These are phyloP conservation scores for Procambarus virginalis DNA, from an alignment of 1,140 invertebrate genomes.

Conservation along the genomic window DNA sequence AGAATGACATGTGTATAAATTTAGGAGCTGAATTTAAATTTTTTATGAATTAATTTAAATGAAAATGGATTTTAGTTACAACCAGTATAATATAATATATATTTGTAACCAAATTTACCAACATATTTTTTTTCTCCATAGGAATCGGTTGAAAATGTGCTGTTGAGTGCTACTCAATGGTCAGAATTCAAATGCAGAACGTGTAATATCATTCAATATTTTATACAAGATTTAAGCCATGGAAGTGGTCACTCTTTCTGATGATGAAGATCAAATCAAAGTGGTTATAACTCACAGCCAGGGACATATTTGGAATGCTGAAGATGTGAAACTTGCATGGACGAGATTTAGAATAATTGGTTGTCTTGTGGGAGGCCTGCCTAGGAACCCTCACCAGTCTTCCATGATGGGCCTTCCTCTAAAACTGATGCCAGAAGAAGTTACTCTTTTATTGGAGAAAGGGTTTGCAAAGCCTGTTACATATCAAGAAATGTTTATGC, in stretches of 20 bases:
- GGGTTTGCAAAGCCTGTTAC: conserved; percentile 29
- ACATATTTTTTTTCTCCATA: background rate
- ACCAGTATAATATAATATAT: too few species aligned
- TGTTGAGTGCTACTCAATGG: background rate
- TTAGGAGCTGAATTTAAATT: too few species aligned
- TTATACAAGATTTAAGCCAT: background rate
- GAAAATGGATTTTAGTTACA: too few species aligned
- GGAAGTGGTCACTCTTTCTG: background rate
- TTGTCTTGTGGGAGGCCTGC: conserved; percentile 67
- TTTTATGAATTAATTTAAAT: too few species aligned
- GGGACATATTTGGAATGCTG: conserved; percentile 31
- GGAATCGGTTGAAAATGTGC: background rate
- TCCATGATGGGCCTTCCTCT: conserved; percentile 28
- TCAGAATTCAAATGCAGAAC: background rate
- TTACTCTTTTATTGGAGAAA: conserved; percentile 37
- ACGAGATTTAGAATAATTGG: conserved; percentile 73
- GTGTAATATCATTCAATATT: background rate
- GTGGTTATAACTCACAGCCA: background rate
- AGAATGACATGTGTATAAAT: too few species aligned
- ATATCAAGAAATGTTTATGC: conserved; percentile 15
- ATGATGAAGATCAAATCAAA: background rate
- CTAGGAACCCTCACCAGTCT: conserved; percentile 48
- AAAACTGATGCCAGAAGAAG: conserved; percentile 41
- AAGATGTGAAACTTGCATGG: conserved; percentile 71
- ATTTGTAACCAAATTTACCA: too few species aligned